These are phyloP conservation scores for Brienomyrus longianalis DNA, from an alignment of 2,113 vertebrate genomes.

Conservation along the genomic window DNA sequence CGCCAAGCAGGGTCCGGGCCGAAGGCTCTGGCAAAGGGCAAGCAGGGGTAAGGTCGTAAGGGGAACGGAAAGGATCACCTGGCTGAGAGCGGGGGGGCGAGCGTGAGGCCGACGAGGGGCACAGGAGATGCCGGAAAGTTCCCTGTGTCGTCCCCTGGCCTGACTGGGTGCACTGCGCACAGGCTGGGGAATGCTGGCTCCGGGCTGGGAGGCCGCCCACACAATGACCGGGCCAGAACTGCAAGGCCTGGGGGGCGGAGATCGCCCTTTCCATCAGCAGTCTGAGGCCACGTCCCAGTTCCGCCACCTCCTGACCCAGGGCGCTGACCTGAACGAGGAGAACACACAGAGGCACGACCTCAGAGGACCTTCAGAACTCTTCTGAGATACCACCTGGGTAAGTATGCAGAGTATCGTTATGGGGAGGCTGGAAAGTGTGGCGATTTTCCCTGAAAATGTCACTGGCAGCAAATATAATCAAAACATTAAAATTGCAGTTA, in stretches of 20 bases:
- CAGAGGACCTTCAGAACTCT: not conserved
- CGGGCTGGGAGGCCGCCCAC: conserved; percentile 36
- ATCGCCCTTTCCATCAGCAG: conserved; percentile 57
- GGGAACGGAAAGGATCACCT: conserved; percentile 4
- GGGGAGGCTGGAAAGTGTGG: not conserved
- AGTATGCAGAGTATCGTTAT: not conserved
- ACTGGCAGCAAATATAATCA: not conserved
- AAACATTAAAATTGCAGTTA: not conserved
- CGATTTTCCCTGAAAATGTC: not conserved
- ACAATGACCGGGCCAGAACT: conserved; percentile 38
- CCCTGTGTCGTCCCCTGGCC: conserved; percentile 34
- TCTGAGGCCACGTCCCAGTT: conserved; percentile 55
- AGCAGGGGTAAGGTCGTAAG: conserved; percentile 1
- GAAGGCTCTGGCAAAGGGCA: conserved; percentile 33
- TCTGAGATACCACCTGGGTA: not conserved
- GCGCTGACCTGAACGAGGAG: conserved; percentile 50
- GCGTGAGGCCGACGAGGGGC: conserved; percentile 18
- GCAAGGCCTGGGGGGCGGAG: conserved; percentile 33
- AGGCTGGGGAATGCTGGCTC: conserved; percentile 32
- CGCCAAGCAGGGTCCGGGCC: conserved; percentile 24
- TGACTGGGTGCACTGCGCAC: conserved; percentile 34
- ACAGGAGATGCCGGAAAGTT: conserved; percentile 1
- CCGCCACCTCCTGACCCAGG: conserved; percentile 57
- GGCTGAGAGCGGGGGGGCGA: not conserved
- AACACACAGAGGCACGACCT: conserved; percentile 19